Base-by-base conservation (phyloP, 2,888 invertebrate species). In the Ormia ochracea region DNA sequence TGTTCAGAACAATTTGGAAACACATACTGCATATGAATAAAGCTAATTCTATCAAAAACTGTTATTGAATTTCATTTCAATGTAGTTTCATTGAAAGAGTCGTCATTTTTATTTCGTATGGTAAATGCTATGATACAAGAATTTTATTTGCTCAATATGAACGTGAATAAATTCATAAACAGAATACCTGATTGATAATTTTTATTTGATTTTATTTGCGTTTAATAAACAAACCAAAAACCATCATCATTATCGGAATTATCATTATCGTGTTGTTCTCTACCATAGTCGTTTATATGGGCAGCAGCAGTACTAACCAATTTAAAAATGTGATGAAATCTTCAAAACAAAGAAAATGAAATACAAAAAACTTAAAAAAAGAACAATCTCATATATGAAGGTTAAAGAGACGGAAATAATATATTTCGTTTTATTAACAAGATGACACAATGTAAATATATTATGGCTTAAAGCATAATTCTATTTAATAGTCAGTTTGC, bases 401-500 rank as follows among this genome's bases (percentile, higher is more conserved):
- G 75, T 72, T 72, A 76, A 72, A 58, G 17, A 61, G 54, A 76
- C 75, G 70, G 79, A 75, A 80, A 75, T 75, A 74, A 31, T 66
- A 31, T 21, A 19, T n/a, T n/a, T n/a, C n/a, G n/a, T 21, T 41
- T 41, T 26, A 9, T 14, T 19, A 31, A 19, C 19, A 63, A 63
- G 7, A 41, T 1, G 14, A 41, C 17, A 28, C 36, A 38, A 66
- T 38, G 2, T 61, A 23, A 7, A 33, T 36, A 7, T 31, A 59
- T 59, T 31, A 59, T 72, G 38, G 21, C 69, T 48, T 58, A 45
- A 68, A 56, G 31, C 26, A 26, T 36, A 4, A 58, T 70, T 45
- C 5, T 21, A 5, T 52, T 70, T 58, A 48, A 59, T 59, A 48
- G 48, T 38, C 38, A 69, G 58, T 28, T 58, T 26, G 17, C 50